Evolutionary conservation across 1,140 invertebrate species (phyloP).

Genomic region (Mercenaria mercenaria): DNA sequence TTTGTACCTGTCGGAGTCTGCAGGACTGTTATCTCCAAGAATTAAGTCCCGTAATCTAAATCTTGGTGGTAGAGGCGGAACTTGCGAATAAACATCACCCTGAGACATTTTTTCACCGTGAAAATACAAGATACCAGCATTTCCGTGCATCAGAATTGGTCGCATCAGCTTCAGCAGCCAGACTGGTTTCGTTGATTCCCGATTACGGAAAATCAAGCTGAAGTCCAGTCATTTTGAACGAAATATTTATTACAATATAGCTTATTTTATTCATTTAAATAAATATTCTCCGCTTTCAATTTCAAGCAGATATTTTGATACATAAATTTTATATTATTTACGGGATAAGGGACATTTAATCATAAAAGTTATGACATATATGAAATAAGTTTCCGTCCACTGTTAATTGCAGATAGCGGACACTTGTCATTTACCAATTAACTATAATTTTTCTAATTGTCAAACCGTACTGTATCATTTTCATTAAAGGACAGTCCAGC

Average conservation of each 20-base stretch:
- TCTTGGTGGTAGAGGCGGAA: constrained; percentile 54
- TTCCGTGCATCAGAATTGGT: constrained; percentile 11
- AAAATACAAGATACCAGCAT: constrained; percentile 30
- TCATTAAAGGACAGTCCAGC: no score
- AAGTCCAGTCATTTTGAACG: constrained; percentile 10
- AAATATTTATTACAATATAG: constrained; percentile 26
- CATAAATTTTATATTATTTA: no score
- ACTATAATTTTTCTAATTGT: neutral
- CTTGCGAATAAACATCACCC: constrained; percentile 50
- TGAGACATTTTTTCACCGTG: constrained; percentile 44
- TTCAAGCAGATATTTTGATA: no score
- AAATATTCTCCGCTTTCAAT: no score
- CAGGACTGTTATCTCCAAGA: constrained; percentile 32
- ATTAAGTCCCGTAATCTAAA: constrained; percentile 54
- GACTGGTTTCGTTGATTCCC: neutral
- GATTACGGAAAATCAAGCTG: neutral
- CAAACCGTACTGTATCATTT: no score
- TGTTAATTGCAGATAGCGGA: neutral
- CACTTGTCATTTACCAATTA: neutral
- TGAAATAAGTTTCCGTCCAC: neutral
- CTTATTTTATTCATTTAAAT: no score
- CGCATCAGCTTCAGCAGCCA: constrained; percentile 39
- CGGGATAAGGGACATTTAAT: no score
- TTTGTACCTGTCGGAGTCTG: constrained; percentile 48
- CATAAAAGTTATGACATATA: no score